Percentiles rank a stretch among this genome's conserved stretches.
These are phyloP conservation scores for Melanocharis versteri DNA, from an alignment of 2,113 vertebrate genomes.

Conservation along the genomic window DNA sequence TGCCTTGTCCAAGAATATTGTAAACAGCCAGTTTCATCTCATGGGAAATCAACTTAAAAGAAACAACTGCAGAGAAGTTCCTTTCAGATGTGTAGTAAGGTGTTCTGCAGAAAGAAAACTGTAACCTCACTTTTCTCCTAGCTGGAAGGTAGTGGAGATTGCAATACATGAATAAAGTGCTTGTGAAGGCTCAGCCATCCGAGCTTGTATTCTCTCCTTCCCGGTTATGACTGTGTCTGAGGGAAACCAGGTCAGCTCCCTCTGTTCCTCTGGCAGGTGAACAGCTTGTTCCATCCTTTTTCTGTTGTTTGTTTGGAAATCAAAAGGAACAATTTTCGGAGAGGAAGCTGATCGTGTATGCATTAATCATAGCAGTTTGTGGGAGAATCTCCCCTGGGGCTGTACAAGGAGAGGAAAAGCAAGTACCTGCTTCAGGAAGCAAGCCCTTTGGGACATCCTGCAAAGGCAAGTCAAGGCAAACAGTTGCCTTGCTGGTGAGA, in stretches of 20 bases:
- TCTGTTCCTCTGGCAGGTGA: not conserved
- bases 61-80: not conserved
- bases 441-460: not conserved
- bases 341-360: not conserved
- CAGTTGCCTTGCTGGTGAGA: not conserved
- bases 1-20: not conserved
- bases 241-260: slow-evolving; percentile 29
- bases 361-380: not conserved
- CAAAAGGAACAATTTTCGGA: not conserved
- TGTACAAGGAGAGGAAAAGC: not conserved
- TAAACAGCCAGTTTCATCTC: not conserved
- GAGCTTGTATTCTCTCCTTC: not conserved
- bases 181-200: slow-evolving; percentile 18
- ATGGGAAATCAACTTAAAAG: not conserved
- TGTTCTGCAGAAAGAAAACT: not conserved
- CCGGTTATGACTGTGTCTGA: not conserved
- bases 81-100: not conserved
- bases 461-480: not conserved
- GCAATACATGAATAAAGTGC: not conserved
- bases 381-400: not conserved
- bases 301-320: not conserved
- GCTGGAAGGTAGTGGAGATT: not conserved
- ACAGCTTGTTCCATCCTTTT: slow-evolving; percentile 4
- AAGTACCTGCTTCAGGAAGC: not conserved
- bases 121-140: not conserved